A percentile compares a stretch with the other conserved stretches of the same genome.
phyloP scores from a whole-genome alignment of 2,797 vertebrate species.

The Oreonectes daqikongensis region DNA sequence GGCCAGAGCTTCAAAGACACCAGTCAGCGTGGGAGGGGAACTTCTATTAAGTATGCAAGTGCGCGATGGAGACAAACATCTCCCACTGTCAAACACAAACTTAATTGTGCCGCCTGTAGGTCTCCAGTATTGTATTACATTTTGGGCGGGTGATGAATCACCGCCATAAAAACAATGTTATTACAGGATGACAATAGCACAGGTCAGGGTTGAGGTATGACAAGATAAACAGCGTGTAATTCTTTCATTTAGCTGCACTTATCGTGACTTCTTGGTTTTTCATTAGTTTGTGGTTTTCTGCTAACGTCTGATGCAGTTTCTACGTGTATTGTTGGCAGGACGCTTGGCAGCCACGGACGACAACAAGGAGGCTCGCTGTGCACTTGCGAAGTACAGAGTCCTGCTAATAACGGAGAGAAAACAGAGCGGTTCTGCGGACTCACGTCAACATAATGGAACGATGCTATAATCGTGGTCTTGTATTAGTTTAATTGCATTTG shows the following conservation, averaged over 20 bases:
- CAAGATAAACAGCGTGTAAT: constrained; percentile 38
- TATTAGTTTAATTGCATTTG: constrained; percentile 8
- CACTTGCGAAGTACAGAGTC: constrained; percentile 6
- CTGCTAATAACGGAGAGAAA: neutral
- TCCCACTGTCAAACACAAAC: constrained; percentile 80
- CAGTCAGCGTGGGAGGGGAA: constrained; percentile 31
- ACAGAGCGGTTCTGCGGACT: neutral
- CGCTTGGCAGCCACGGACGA: neutral
- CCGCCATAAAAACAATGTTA: constrained; percentile 73
- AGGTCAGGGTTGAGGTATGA: constrained; percentile 49
- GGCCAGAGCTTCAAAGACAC: constrained; percentile 43
- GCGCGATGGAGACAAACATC: constrained; percentile 72
- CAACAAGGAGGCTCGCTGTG: constrained; percentile 13
- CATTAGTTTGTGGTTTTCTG: neutral
- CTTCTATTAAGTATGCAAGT: constrained; percentile 76
- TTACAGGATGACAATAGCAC: constrained; percentile 61
- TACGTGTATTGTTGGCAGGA: constrained; percentile 3
- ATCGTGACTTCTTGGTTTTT: constrained; percentile 43
- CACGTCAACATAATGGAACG: neutral
- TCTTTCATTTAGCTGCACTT: constrained; percentile 54
- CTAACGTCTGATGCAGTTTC: neutral
- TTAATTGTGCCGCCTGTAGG: constrained; percentile 77
- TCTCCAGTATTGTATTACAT: constrained; percentile 77
- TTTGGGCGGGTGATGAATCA: constrained; percentile 77
- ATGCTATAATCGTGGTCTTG: neutral